These are phyloP conservation scores for Pseudolaguvia tuberculata DNA, from an alignment of 2,113 vertebrate species.

Conservation along the genomic window DNA sequence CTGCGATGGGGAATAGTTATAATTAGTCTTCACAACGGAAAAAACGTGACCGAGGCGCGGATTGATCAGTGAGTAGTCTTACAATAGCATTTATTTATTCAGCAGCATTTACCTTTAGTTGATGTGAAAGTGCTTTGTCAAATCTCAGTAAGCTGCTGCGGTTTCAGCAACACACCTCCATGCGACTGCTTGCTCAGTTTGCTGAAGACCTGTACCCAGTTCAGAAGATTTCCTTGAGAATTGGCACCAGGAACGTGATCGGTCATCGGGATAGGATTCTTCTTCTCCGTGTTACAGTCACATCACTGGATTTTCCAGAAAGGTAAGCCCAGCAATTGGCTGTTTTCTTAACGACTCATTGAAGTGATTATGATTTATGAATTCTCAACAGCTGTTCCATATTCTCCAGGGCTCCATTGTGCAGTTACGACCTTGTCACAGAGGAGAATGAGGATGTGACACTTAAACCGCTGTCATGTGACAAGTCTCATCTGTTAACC, in stretches of 20 bases:
- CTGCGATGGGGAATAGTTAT: slow-evolving; percentile 80
- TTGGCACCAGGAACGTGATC: slow-evolving; percentile 76
- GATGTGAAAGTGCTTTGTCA: background rate
- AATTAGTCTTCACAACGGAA: slow-evolving; percentile 72
- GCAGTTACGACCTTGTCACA: slow-evolving; percentile 81
- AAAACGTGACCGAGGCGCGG: slow-evolving; percentile 70
- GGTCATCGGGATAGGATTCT: slow-evolving; percentile 84
- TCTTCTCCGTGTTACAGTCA: slow-evolving; percentile 76
- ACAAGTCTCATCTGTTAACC: slow-evolving; percentile 47
- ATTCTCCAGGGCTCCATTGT: slow-evolving; percentile 72
- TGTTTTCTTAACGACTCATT: too few species aligned
- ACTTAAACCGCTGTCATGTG: slow-evolving; percentile 77
- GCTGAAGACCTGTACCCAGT: slow-evolving; percentile 76
- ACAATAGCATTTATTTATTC: background rate
- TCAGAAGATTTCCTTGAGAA: slow-evolving; percentile 77
- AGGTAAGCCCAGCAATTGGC: slow-evolving; percentile 65
- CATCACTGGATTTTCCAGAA: slow-evolving; percentile 69
- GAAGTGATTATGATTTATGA: too few species aligned
- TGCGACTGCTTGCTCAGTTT: slow-evolving; percentile 80
- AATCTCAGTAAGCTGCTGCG: slow-evolving; percentile 70
- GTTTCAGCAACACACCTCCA: slow-evolving; percentile 81
- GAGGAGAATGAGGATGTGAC: slow-evolving; percentile 72
- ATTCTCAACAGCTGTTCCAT: background rate
- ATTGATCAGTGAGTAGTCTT: slow-evolving; percentile 77
- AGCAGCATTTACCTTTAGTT: background rate